Evolutionary conservation across 2,113 vertebrate genomes (phyloP), one percentile per base, ranked within the genome.

Genomic region (Phocoena phocoena): DNA sequence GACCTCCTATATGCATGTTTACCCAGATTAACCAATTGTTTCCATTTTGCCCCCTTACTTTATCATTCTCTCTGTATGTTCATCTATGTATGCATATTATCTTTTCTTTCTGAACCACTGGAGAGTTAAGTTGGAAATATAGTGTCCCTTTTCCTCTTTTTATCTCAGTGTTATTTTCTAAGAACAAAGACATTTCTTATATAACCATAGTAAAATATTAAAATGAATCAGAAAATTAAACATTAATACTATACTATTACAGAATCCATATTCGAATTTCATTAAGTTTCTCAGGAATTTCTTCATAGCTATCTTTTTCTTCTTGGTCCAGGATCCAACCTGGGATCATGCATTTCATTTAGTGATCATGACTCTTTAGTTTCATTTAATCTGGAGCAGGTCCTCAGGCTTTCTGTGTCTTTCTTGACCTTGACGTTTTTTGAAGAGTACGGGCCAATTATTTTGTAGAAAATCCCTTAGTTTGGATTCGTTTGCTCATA

Each of bases 151-250:
- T 71, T 33, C 9, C 3, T 65, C 67, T 87, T 73, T 26, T 12
- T 44, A 70, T 71, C 55, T 77, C 70, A 47, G 33, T 38, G 21
- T 71, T 53, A 25, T 79, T 95, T 92, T 82, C 73, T 89, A 71
- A 71, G 65, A 55, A 58, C 28, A 47, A 71, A 90, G 58, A 36
- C 21, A 80, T 53, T 77, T 70, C 36, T 85, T 60, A 71, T 8
- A 62, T 67, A 80, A 41, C 15, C 20, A 41, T 5, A 41, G 65
- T 38, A n/a, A 90, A 90, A 67, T 81, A 67, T 38, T 87, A 76
- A 92, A 96, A 55, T 95, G 33, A 63, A 17, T 41, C 70, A 94
- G 44, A 26, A 92, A 65, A 67, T 62, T n/a, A 84, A 97, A 77
- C 33, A 13, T 77, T 28, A 74, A 50, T 47, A 36, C 20, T 68